phyloP scores from a whole-genome alignment of 2,113 vertebrate species.

The Microcebus tavaratra region DNA sequence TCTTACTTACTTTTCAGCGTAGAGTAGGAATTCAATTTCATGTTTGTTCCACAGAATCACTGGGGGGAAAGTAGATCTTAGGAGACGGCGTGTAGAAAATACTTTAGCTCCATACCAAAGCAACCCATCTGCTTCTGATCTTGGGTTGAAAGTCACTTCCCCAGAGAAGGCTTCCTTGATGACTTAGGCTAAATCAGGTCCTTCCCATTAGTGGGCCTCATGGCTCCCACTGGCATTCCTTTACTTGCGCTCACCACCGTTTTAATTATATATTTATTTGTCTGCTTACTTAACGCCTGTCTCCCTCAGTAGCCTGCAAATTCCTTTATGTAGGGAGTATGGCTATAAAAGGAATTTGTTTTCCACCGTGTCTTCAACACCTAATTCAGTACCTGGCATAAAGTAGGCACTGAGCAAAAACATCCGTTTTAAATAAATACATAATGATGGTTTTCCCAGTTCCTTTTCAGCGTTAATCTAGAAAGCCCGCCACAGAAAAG shows the following conservation, averaged over 20 bases:
- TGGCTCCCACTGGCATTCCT: not conserved
- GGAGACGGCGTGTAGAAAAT: not conserved
- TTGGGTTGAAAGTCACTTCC: slow-evolving; percentile 16
- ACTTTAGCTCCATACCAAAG: not conserved
- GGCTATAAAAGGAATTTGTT: not conserved
- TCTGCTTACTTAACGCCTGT: not conserved
- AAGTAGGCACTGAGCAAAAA: slow-evolving; percentile 3
- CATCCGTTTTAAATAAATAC: slow-evolving; percentile 26
- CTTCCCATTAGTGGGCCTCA: not conserved
- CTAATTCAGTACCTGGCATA: not conserved
- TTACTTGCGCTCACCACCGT: not conserved
- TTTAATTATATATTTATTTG: slow-evolving; percentile 10
- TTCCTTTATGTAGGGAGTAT: not conserved
- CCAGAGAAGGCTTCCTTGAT: slow-evolving; percentile 14
- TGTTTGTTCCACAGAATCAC: slow-evolving; percentile 68
- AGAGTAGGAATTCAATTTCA: slow-evolving; percentile 81
- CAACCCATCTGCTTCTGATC: not conserved
- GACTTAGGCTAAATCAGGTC: not conserved
- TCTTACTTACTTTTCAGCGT: slow-evolving; percentile 75
- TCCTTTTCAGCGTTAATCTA: not conserved
- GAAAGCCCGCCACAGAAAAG: not conserved
- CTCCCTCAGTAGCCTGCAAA: not conserved
- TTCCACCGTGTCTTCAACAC: not conserved
- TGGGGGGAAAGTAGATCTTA: slow-evolving; percentile 33
- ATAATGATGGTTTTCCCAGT: not conserved